Evolutionary conservation across 2,797 vertebrate genomes (phyloP), one percentile per base, ranked within the genome.

Genomic region (Silurus aristotelis): DNA sequence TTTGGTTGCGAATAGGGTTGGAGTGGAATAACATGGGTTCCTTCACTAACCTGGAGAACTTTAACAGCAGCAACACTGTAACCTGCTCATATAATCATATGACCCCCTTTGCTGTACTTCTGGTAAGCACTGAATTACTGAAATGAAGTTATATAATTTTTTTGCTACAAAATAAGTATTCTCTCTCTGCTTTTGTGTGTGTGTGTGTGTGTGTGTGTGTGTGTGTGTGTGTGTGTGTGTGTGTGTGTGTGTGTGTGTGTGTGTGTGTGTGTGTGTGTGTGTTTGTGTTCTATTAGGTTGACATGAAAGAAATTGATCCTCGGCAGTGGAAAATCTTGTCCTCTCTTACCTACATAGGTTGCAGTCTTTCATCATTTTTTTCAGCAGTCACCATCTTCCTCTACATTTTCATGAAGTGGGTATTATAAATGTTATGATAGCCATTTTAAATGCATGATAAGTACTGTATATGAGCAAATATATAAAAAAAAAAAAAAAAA

Each of bases 41-140:
- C 78, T 1, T 1, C 0, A 87, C 67, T 0, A 10, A 86, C 17
- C 1, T 0, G 2, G 9, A 25, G 6, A 7, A 38, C 2, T 13
- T n/a, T 64, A 72, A 19, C 8, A 25, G 0, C 2, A 8, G 6
- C 3, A 1, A 76, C 8, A 55, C 0, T 6, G 3, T 93, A 20
- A 82, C 6, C 0, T 95, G 94, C 70, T 5, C 1, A 22, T 95
- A 93, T 85, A 0, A 90, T 80, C 94, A 95, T 22, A 20, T 92
- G 3, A 95, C 94, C 14, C 89, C 94, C 0, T 95, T 95, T 66
- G 91, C 94, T 1, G 89, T 95, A 63, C 88, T 95, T 14, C 20
- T 95, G 92, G 94, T 95, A 84, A 87, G 80, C 52, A 66, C 5
- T 10, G 1, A 20, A 79, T 66, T 22, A 43, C 25, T 67, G 61